phyloP scores from a whole-genome alignment of 1,140 invertebrate genomes.

The Leptoteleia sp. region DNA sequence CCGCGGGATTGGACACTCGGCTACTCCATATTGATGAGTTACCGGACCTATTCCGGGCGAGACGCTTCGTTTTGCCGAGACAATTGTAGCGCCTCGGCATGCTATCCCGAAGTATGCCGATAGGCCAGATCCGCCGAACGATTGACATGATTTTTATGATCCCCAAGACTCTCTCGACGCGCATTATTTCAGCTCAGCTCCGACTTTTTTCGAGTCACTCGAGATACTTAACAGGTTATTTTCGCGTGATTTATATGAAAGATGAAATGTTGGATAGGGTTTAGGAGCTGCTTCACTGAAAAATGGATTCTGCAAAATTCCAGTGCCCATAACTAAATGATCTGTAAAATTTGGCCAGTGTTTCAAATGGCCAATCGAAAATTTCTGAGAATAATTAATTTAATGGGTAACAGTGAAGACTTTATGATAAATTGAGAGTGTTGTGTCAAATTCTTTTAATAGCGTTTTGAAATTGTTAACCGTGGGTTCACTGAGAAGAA shows the following conservation, averaged over 20 bases:
- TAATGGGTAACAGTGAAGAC: no score
- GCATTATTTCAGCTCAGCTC: background rate
- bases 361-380: no score
- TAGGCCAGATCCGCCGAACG: constrained; percentile 13
- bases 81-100: constrained; percentile 58
- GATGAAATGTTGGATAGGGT: background rate
- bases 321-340: no score
- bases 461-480: no score
- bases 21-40: constrained; percentile 74
- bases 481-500: no score
- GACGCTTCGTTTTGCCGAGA: constrained; percentile 41
- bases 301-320: no score
- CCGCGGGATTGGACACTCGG: constrained; percentile 65
- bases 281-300: background rate
- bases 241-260: background rate
- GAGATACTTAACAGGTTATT: constrained; percentile 6
- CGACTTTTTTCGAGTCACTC: background rate
- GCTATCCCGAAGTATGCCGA: background rate
- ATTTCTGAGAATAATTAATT: no score
- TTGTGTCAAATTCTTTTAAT: no score
- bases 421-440: no score
- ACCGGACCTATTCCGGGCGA: constrained; percentile 38
- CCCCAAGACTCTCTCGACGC: background rate
- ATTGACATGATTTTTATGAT: constrained; percentile 55
- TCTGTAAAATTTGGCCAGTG: no score